Evolutionary conservation across 2,888 invertebrate genomes (phyloP), one percentile per base, ranked within the genome.

Genomic region (Craniophora ligustri): DNA sequence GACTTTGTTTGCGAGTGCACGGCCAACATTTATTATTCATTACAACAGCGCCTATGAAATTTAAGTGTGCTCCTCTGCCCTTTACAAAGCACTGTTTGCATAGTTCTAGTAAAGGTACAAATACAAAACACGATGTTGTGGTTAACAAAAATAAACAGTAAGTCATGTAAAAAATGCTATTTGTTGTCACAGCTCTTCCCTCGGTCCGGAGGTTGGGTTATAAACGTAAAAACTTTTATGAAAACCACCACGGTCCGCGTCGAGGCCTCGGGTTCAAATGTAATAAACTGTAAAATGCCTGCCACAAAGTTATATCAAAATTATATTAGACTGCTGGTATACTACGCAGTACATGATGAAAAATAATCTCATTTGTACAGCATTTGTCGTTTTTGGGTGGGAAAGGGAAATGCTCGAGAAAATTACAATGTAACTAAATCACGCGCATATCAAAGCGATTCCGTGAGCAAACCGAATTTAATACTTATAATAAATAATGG

Each of bases 151-250:
- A 81, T 78, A 79, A 81, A 82, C 77, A 73, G 75, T 74, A 68
- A 63, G 65, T 72, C 67, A 74, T 75, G 77, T 80, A 81, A 79
- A 85, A 85, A 87, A 83, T 83, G 81, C 63, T 71, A 81, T 84
- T 83, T 83, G 82, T 76, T 81, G 78, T 78, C 77, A 68, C 72
- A 76, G 75, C 82, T 79, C 72, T 81, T 76, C 67, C 72, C 67
- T 54, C 50, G 72, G 72, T 55, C 63, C 75, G 75, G 73, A 73
- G 76, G 71, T 73, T 58, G 57, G 70, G 82, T 74, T 78, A 79
- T 88, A 86, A 86, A 86, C 84, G 80, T 89, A 86, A 89, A 90
- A 90, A 89, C 73, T 89, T 89, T 89, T 87, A 89, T 89, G 85
- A 86, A 87, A 26, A 87, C 84, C 82, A 65, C 72, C 71, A 72